Base-by-base conservation (phyloP, 2,888 invertebrate species). In the Drepana falcataria region DNA sequence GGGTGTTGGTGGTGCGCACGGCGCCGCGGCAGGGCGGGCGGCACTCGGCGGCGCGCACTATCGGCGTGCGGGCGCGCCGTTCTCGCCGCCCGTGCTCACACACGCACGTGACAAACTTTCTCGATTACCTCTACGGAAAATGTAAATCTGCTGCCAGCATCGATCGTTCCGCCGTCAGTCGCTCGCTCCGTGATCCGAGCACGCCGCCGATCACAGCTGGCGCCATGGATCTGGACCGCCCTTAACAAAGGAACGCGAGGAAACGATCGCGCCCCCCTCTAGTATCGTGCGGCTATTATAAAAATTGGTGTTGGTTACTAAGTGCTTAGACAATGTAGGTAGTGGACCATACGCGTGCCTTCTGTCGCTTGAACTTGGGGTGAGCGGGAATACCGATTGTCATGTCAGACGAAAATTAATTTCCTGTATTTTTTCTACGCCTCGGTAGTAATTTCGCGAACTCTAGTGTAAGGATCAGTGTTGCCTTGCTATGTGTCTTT, bases 401-500 rank as follows among this genome's bases (percentile, higher is more conserved):
- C 65, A 61, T 65, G 64, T 69, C 63, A 64, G 67, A 68, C 66
- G 67, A 66, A 61, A 74, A 62, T 78, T 79, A 55, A 71, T 80
- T 83, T 81, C 77, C 76, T 76, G 75, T 73, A 74, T 68, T 75
- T 77, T 75, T 65, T 77, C 73, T 77, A 81, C 63, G 76, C 76
- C 77, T 75, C 68, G 65, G 77, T 75, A 81, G 77, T 83, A 79
- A 77, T 81, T 83, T 76, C 75, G 80, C 75, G 74, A 72, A 79
- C 69, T 65, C 73, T 80, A 81, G 75, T 76, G 74, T 87, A 85
- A 79, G 71, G 68, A 82, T 87, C 83, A 79, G 85, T 89, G 89
- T 89, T 90, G 91, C 91, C 91, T 91, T 91, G 90, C 87, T 86
- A 84, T 81, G 91, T 91, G 90, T 89, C 90, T 88, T 90, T 87